Base-by-base conservation (phyloP, 2,888 invertebrate genomes). In the Crepidodera aurea region DNA sequence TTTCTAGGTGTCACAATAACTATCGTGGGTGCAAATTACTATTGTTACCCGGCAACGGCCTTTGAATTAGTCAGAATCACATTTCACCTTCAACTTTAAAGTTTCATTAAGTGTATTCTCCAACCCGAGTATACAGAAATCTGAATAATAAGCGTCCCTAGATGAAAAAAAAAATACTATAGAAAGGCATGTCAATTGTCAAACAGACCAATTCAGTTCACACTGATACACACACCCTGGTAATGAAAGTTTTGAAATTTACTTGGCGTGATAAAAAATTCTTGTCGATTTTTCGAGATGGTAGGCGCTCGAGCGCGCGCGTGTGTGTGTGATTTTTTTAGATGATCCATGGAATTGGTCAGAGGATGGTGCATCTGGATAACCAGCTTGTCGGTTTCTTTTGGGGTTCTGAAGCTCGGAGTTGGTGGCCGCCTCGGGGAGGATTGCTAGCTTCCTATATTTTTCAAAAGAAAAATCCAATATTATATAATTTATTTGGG, bases 401-500 rank as follows among this genome's bases (percentile, higher is more conserved):
- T 81, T 87, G 88, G 77, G 89, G 90, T 80, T 94, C 93, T 77
- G 86, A 86, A 68, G 90, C 86, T 82, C 89, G 89, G 77, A 93
- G 82, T 80, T 92, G 91, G 81, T 91, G 91, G 53, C 93, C 91
- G 67, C 89, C 89, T 81, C 93, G 91, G 55, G 90, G 90, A 72
- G 94, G 94, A 84, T 93, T 94, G 78, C 91, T 94, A 76, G 93
- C 93, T 85, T 94, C 94, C 94, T 94, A 73, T 39, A 66, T 29
- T 27, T 13, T 42, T 42, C 7, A 19, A 56, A 60, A 64, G 32
- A 39, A n/a, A 19, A 59, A 37, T 12, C 8, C 29, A 15, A 25
- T 16, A 53, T 53, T n/a, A n/a, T 42, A 6, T 18, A 16, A 46
- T 46, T 51, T 48, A 40, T 13, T 3, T 29, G 16, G 18, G 7